Conservation (phyloP, 2,113 vertebrate species). For the Procapra przewalskii region DNA sequence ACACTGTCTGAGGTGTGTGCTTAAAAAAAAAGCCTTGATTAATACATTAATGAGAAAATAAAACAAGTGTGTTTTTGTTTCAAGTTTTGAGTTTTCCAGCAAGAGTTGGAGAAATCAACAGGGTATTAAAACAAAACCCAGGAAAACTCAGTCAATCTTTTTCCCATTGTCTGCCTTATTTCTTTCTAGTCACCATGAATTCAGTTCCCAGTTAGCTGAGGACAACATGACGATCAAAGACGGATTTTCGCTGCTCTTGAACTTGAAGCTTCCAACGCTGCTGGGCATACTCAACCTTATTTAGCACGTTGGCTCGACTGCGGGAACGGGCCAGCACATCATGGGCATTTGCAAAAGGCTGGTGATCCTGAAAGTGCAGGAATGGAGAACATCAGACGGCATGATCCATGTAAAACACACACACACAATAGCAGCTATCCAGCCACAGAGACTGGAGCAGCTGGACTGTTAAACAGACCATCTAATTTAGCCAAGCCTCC, state of each 20-base stretch:
- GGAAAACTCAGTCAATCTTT: constrained; percentile 69
- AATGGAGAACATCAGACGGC: neutral
- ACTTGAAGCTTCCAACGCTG: constrained; percentile 98
- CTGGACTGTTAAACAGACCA: neutral
- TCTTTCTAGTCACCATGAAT: constrained; percentile 28
- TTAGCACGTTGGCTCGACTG: constrained; percentile 93
- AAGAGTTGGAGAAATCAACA: constrained; percentile 50
- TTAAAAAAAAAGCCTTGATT: constrained; percentile 69
- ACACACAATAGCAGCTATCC: neutral
- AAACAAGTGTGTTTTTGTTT: constrained; percentile 58
- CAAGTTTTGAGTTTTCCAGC: constrained; percentile 61
- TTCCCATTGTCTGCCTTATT: constrained; percentile 55
- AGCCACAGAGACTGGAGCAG: neutral
- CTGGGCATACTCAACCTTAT: constrained; percentile 97
- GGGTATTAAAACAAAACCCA: constrained; percentile 54
- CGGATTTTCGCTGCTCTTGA: constrained; percentile 97
- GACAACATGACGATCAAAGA: constrained; percentile 97
- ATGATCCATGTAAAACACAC: neutral
- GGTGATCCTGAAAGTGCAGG: constrained; percentile 88
- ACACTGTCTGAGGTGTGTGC: constrained; percentile 59
- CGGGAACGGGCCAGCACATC: constrained; percentile 93
- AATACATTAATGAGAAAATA: constrained; percentile 62
- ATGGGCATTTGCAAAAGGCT: constrained; percentile 96
- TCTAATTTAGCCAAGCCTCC: neutral
- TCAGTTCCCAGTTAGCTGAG: constrained; percentile 87